Conservation (phyloP, 2,888 invertebrate species). For the Acrobasis repandana region DNA sequence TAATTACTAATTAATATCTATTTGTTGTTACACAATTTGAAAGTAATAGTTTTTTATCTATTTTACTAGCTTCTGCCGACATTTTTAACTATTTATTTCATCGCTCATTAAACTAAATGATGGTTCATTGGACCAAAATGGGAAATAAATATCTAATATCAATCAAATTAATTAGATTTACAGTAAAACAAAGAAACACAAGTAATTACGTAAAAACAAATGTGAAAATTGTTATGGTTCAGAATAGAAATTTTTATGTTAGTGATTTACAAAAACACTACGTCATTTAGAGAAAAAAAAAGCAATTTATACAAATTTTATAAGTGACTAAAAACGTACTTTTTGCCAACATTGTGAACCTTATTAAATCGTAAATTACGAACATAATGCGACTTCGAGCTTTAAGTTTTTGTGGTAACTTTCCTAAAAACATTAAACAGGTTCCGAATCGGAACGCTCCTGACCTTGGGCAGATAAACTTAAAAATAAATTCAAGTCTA, state of each 20-base stretch:
- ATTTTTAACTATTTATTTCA: no score
- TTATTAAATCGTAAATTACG: neutral
- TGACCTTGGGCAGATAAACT: constrained; percentile 8
- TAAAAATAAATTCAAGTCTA: neutral
- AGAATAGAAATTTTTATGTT: no score
- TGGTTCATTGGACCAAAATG: no score
- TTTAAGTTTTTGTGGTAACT: constrained; percentile 7
- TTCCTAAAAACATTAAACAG: constrained; percentile 9
- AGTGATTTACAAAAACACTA: no score
- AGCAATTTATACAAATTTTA: neutral
- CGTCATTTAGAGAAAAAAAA: no score
- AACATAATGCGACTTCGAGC: neutral
- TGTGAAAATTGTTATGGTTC: no score
- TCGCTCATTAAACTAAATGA: no score
- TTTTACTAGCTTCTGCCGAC: neutral
- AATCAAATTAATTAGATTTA: no score
- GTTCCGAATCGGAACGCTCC: neutral
- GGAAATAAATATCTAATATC: no score
- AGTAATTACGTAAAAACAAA: no score
- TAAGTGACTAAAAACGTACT: neutral
- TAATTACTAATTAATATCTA: constrained; percentile 1
- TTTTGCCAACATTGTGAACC: neutral
- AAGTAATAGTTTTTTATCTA: neutral
- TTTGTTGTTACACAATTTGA: constrained; percentile 1
- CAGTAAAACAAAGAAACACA: no score